These are phyloP conservation scores for Nomada ruficornis DNA, from an alignment of 2,888 invertebrate species.

Conservation along the genomic window DNA sequence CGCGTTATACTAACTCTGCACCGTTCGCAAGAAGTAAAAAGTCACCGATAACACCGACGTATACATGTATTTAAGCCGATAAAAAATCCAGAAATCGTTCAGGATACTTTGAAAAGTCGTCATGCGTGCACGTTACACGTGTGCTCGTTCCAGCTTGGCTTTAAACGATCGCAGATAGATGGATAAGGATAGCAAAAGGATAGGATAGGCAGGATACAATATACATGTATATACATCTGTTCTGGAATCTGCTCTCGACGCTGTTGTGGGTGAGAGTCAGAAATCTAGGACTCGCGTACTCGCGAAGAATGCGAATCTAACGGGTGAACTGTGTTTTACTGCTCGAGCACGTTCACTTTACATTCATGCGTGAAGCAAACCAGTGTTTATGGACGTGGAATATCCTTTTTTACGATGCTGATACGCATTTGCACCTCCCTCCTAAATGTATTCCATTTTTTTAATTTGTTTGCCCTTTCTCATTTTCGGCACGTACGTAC, in stretches of 20 bases:
- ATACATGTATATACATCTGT: constrained; percentile 52
- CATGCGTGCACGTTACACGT: constrained; percentile 31
- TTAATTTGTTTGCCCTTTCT: not conserved
- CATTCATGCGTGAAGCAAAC: constrained; percentile 26
- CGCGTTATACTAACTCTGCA: too few relatives aligned
- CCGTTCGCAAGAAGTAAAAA: too few relatives aligned
- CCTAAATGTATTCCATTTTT: not conserved
- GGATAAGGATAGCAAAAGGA: constrained; percentile 57
- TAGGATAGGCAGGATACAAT: constrained; percentile 57
- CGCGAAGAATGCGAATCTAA: constrained; percentile 71
- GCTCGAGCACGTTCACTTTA: constrained; percentile 40
- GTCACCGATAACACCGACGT: not conserved
- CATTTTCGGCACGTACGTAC: too few relatives aligned
- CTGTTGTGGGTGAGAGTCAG: constrained; percentile 75
- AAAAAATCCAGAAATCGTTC: constrained; percentile 36
- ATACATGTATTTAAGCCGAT: not conserved
- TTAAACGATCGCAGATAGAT: constrained; percentile 61
- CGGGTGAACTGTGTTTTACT: constrained; percentile 59
- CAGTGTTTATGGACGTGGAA: constrained; percentile 10
- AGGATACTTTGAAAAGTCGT: constrained; percentile 43
- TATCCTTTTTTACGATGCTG: constrained; percentile 14
- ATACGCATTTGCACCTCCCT: not conserved
- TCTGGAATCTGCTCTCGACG: constrained; percentile 75
- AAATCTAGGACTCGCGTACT: constrained; percentile 73
- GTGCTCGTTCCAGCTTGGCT: constrained; percentile 32